Evolutionary conservation across 1,140 invertebrate species (phyloP), one percentile per base, ranked within the genome.

Genomic region (Meloidogyne hapla): DNA sequence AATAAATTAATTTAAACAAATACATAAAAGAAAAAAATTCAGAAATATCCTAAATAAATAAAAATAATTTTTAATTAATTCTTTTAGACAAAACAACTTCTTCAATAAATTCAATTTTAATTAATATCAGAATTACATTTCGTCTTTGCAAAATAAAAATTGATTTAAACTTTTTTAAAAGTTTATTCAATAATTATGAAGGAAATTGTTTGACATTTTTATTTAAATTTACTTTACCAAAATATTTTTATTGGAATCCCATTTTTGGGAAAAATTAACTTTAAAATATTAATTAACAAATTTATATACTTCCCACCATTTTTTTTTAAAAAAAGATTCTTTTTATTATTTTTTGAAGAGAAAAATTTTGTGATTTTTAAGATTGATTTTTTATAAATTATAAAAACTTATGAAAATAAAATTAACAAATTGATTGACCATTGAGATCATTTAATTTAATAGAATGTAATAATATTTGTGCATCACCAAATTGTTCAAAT

Each of bases 401-500:
- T n/a, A n/a, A n/a, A n/a, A n/a, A n/a, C n/a, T 33, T 33, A 33
- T 33, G 33, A 33, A 33, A 33, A 33, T 33, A 33, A 33, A 33
- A 33, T 73, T 21, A 73, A 33, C 71, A 73, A 33, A 73, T 63
- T 38, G 18, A 38, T 26, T 33, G 71, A 12, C 28, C 71, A 18
- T 38, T 61, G n/a, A 38, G 13, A 33, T 73, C 23, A 40, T 38
- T 73, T 61, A 73, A 63, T 40, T 73, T 28, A 2, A 73, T 21
- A 25, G 56, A 63, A 40, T 63, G 61, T 64, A 73, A 6, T 21
- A 56, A 38, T 23, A 73, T n/a, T 64, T 78, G 26, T 23, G 80
- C 79, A 21, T 80, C 80, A 25, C 79, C 80, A 62, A 80, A 81
- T 65, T 80, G 79, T 68, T 78, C 74, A 40, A 18, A 69, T 74